Evolutionary conservation across 2,113 vertebrate genomes (phyloP).

Genomic region (Thunnus maccoyii): DNA sequence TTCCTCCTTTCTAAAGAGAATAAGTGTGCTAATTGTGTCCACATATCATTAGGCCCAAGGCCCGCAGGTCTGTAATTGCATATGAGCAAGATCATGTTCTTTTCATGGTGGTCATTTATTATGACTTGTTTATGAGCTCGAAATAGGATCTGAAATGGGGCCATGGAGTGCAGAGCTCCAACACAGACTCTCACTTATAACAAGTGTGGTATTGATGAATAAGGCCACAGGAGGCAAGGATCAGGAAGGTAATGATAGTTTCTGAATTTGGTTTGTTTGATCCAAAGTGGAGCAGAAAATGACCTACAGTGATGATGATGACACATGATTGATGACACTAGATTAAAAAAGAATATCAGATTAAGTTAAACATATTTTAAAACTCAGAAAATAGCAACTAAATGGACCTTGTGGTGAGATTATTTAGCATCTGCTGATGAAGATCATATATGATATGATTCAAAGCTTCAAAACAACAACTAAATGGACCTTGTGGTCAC

Average conservation of each 20-base stretch:
- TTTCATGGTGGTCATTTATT: slow-evolving; percentile 59
- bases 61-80: slow-evolving; percentile 49
- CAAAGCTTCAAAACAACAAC: not conserved
- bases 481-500: not conserved
- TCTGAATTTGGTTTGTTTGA: not conserved
- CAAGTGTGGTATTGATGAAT: slow-evolving; percentile 61
- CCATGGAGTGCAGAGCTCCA: slow-evolving; percentile 7
- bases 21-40: slow-evolving; percentile 37
- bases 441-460: not conserved
- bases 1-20: slow-evolving; percentile 5
- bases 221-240: slow-evolving; percentile 8
- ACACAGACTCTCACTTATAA: slow-evolving; percentile 29
- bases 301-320: not conserved
- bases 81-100: slow-evolving; percentile 47
- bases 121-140: slow-evolving; percentile 63
- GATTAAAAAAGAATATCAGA: not conserved
- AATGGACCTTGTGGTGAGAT: not conserved
- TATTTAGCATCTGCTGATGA: not conserved
- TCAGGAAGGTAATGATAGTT: slow-evolving; percentile 19
- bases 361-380: not conserved
- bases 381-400: not conserved
- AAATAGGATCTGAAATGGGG: slow-evolving; percentile 47
- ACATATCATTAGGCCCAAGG: slow-evolving; percentile 30
- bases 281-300: not conserved
- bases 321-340: not conserved